Base-by-base conservation (phyloP, 1,140 invertebrate species). In the Bombus polaris region DNA sequence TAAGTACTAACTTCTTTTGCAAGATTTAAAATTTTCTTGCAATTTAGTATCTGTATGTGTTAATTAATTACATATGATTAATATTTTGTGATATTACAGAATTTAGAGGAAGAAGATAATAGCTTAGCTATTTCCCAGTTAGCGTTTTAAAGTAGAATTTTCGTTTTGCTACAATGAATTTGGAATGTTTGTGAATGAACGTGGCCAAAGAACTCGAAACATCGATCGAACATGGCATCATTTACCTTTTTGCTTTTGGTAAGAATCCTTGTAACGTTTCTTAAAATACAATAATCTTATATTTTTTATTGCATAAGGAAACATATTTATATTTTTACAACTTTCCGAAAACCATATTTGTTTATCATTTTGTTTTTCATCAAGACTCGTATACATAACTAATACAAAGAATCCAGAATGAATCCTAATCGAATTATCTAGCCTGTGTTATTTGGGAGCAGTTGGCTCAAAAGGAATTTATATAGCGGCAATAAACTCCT, bases 131-230 rank as follows among this genome's bases (percentile, higher is more conserved):
- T 94, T n/a, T 95, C 94, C 94, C 95, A 9, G 93, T 95, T 44
- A 90, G 91, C 44, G 91, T 95, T 35, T 72, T 95, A 0, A 93
- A 83, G 84, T 96, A 73, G 98, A 99, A 94, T 97, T 98, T 89
- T 95, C 99, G 10, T 93, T 99, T 2, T 98, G 98, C 93, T 99
- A 98, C 94, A 97, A 97, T 89, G 98, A 98, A 92, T 97, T 98
- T 94, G 98, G 98, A 9, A 96, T 98, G 5, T 99, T 99, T 95
- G 98, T 99, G 3, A 97, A 99, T 94, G 96, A 97, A 89, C 97
- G 96, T 93, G 98, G 98, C 35, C 96, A 96, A 87, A 96, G 97
- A 83, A 97, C 97, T 1, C 96, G 98, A 22, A 95, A 96, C 35
- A 96, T 97, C 42, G 98, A 98, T 90, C 95, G 98, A 44, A 97